These are phyloP conservation scores for Musca domestica DNA, from an alignment of 1,140 invertebrate genomes.

Conservation along the genomic window DNA sequence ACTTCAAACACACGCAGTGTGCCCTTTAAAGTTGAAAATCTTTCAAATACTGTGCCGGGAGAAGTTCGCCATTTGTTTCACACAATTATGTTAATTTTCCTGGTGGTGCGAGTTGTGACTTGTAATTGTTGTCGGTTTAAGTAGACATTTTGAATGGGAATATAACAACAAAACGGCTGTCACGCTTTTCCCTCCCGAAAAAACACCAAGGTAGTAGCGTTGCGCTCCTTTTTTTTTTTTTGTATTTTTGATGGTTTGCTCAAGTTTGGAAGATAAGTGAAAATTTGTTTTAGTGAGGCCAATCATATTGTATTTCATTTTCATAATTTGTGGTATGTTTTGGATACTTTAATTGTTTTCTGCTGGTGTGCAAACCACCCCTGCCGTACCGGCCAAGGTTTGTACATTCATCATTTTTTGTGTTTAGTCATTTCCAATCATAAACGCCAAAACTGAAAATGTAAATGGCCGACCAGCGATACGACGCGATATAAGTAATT, in stretches of 20 bases:
- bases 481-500: conserved; percentile 1
- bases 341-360: neutral
- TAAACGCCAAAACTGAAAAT: too few relatives aligned
- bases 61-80: too few relatives aligned
- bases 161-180: conserved; percentile 2
- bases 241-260: neutral
- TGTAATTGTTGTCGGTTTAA: conserved; percentile 3
- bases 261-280: conserved; percentile 7
- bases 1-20: too few relatives aligned
- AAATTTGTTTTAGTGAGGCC: neutral
- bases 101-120: too few relatives aligned
- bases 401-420: conserved; percentile 6
- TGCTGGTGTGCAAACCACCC: neutral
- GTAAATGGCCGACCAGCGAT: neutral
- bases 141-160: neutral
- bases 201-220: neutral
- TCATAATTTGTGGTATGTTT: neutral
- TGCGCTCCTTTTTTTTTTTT: neutral
- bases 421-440: conserved; percentile 7
- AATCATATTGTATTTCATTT: neutral
- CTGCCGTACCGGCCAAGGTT: neutral
- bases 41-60: too few relatives aligned
- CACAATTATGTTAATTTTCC: too few relatives aligned
- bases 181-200: neutral
- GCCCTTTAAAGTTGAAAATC: too few relatives aligned